Conservation (phyloP, 53 echinoderm and acorn worm genomes). For the Echinometra lucunter region DNA sequence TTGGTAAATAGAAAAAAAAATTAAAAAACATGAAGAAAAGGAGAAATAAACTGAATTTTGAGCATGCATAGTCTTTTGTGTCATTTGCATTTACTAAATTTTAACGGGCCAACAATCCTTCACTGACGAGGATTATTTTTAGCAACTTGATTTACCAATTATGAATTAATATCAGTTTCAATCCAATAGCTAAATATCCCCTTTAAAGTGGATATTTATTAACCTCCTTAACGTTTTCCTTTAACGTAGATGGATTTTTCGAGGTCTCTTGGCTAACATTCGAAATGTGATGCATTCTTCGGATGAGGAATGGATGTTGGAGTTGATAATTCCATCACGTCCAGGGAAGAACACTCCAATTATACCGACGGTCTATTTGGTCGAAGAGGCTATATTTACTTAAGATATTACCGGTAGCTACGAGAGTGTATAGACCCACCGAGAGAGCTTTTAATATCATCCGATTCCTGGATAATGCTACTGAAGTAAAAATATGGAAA, state of each 20-base stretch:
- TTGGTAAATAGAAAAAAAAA: too few species aligned
- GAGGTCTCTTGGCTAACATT: background rate
- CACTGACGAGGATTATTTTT: too few species aligned
- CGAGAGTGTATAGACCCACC: background rate
- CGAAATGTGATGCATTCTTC: background rate
- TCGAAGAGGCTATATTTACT: slow-evolving; percentile 16
- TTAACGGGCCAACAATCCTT: too few species aligned
- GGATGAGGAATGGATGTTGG: background rate
- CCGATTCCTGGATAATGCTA: background rate
- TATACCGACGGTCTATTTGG: slow-evolving; percentile 18
- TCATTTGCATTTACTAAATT: too few species aligned
- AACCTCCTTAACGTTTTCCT: background rate
- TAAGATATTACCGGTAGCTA: background rate
- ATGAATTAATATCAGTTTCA: too few species aligned
- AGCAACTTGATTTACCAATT: too few species aligned
- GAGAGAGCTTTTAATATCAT: background rate
- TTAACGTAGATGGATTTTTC: background rate
- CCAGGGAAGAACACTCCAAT: slow-evolving; percentile 3
- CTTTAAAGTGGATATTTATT: background rate
- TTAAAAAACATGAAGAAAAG: too few species aligned
- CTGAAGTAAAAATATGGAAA: background rate
- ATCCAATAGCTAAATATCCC: background rate
- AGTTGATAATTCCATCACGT: slow-evolving; percentile 44
- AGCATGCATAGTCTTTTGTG: too few species aligned
- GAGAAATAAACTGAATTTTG: too few species aligned